phyloP scores from a whole-genome alignment of 2,797 vertebrate species.

The Ceyx erithaca region DNA sequence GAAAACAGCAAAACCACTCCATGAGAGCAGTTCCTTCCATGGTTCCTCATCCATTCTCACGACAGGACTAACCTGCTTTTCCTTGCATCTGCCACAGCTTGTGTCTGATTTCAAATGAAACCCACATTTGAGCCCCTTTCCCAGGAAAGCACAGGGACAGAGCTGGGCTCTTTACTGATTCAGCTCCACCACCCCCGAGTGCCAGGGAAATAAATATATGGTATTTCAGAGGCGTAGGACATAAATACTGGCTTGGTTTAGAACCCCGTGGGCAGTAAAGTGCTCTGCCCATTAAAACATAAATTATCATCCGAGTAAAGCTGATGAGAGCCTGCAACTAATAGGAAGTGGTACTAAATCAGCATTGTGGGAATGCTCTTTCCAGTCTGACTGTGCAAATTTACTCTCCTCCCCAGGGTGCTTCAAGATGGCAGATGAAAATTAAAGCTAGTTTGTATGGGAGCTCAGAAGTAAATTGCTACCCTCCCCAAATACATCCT shows the following conservation, averaged over 20 bases:
- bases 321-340: constrained; percentile 38
- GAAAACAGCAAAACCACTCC: background rate
- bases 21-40: fast-evolving
- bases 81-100: background rate
- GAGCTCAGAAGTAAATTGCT: background rate
- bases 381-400: background rate
- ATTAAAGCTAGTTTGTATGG: background rate
- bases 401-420: background rate
- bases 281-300: constrained; percentile 40
- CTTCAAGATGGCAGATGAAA: background rate
- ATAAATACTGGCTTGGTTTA: constrained; percentile 40
- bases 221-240: background rate
- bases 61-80: background rate
- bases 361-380: constrained; percentile 12
- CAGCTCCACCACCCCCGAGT: background rate
- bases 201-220: constrained; percentile 64
- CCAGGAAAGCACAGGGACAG: background rate
- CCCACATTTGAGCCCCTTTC: background rate
- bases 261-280: constrained; percentile 39
- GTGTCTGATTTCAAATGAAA: background rate
- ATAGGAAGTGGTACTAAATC: constrained; percentile 36
- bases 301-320: constrained; percentile 14
- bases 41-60: background rate
- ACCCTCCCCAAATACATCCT: background rate
- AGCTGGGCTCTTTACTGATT: constrained; percentile 53